Conservation (phyloP, 2,797 vertebrate genomes). For the Myripristis murdjan region DNA sequence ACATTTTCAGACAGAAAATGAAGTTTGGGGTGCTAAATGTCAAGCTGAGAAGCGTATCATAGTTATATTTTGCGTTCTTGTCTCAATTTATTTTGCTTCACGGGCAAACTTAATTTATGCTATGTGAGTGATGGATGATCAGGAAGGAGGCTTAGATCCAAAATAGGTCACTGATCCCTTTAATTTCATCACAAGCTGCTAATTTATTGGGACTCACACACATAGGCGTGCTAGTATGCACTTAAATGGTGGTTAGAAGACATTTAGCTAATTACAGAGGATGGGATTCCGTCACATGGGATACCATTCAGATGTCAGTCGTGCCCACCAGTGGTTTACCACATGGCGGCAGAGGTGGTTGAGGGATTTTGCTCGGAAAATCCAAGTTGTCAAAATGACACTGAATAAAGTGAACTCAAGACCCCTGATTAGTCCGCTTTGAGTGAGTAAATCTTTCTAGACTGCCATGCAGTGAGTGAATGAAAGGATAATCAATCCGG, state of each 20-base stretch:
- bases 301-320: slow-evolving; percentile 51
- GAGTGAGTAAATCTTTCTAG: too few relatives aligned
- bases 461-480: too few relatives aligned
- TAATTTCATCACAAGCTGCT: slow-evolving; percentile 63
- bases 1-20: slow-evolving; percentile 66
- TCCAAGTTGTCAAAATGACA: slow-evolving; percentile 49
- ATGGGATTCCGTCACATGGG: slow-evolving; percentile 49
- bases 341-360: slow-evolving; percentile 46
- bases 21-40: slow-evolving; percentile 59
- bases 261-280: slow-evolving; percentile 64
- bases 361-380: slow-evolving; percentile 33
- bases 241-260: slow-evolving; percentile 48
- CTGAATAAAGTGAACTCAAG: slow-evolving; percentile 41
- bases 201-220: slow-evolving; percentile 66
- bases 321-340: slow-evolving; percentile 52
- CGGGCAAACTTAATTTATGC: slow-evolving; percentile 42
- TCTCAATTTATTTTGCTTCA: slow-evolving; percentile 47
- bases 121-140: slow-evolving; percentile 43
- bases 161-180: slow-evolving; percentile 54
- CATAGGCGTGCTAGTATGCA: slow-evolving; percentile 26
- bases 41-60: slow-evolving; percentile 44
- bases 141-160: slow-evolving; percentile 41
- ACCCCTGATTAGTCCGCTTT: slow-evolving; percentile 25
- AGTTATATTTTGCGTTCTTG: slow-evolving; percentile 40
- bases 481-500: slow-evolving; percentile 27